A percentile compares a stretch with the other conserved stretches of the same genome.
phyloP scores from a whole-genome alignment of 1,140 invertebrate species.

The Drosophila bifasciata region DNA sequence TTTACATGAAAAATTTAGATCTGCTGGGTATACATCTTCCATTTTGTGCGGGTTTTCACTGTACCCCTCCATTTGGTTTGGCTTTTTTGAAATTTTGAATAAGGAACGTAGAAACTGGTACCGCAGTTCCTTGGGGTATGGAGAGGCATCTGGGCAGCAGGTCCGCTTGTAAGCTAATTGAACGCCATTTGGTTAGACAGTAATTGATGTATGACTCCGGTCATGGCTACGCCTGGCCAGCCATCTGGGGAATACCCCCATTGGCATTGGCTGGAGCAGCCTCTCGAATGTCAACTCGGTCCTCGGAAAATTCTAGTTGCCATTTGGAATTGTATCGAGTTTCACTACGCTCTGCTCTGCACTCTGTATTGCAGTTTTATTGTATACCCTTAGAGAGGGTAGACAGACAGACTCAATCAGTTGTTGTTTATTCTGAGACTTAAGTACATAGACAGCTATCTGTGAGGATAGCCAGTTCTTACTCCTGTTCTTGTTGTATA shows the following conservation, averaged over 20 bases:
- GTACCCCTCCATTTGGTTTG: conserved; percentile 9
- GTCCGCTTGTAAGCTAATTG: conserved; percentile 67
- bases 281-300: conserved; percentile 48
- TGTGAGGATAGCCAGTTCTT: no score
- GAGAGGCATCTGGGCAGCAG: neutral
- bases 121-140: conserved; percentile 2
- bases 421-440: no score
- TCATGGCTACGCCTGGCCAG: conserved; percentile 39
- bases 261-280: neutral
- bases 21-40: no score
- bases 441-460: no score
- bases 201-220: conserved; percentile 74
- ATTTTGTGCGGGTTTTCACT: neutral
- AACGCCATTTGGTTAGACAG: conserved; percentile 77
- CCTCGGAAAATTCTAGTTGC: conserved; percentile 12
- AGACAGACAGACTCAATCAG: no score
- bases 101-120: conserved; percentile 18
- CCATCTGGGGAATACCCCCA: conserved; percentile 35
- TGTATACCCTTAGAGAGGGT: no score
- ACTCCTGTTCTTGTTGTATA: conserved; percentile 8
- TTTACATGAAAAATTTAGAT: conserved; percentile 8
- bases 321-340: conserved; percentile 21
- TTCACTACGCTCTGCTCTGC: neutral
- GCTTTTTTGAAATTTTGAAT: conserved; percentile 63
- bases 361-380: conserved; percentile 39